Conservation (phyloP, 2,888 invertebrate species). For the Cerastoderma edule region DNA sequence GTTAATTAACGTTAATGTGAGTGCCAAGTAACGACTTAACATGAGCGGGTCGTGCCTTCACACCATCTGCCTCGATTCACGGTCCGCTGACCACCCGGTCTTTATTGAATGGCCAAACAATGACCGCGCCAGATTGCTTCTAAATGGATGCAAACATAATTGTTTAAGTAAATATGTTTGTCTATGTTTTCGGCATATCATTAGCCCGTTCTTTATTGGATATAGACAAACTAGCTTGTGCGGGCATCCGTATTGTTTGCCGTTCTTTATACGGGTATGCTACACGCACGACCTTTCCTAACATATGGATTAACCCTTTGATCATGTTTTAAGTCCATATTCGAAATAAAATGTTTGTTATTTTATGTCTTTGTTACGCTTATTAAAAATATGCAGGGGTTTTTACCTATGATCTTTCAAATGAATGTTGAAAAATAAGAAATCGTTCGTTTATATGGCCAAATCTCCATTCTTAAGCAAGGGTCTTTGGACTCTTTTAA, state of each 20-base stretch:
- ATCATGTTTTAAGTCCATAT: no score
- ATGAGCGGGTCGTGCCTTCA: background rate
- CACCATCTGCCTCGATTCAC: conserved; percentile 23
- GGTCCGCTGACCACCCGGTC: conserved; percentile 26
- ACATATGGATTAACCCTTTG: no score
- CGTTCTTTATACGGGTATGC: background rate
- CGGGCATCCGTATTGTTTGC: conserved; percentile 4
- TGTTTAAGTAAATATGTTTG: conserved; percentile 20
- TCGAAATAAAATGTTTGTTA: no score
- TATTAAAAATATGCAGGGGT: no score
- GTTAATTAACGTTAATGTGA: conserved; percentile 18
- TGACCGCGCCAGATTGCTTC: conserved; percentile 16
- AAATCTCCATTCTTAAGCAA: no score
- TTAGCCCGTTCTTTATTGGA: conserved; percentile 18
- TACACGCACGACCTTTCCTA: conserved; percentile 5
- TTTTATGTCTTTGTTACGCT: no score
- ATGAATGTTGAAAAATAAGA: no score
- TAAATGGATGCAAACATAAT: conserved; percentile 20
- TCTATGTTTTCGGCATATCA: conserved; percentile 4
- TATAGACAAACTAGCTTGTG: conserved; percentile 5
- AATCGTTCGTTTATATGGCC: no score
- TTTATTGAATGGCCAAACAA: conserved; percentile 10
- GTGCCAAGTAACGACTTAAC: background rate
- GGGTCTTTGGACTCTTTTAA: no score
- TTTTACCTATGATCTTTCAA: no score